Evolutionary conservation across 2,113 vertebrate genomes (phyloP).

Genomic region (Pollimyrus isidori): DNA sequence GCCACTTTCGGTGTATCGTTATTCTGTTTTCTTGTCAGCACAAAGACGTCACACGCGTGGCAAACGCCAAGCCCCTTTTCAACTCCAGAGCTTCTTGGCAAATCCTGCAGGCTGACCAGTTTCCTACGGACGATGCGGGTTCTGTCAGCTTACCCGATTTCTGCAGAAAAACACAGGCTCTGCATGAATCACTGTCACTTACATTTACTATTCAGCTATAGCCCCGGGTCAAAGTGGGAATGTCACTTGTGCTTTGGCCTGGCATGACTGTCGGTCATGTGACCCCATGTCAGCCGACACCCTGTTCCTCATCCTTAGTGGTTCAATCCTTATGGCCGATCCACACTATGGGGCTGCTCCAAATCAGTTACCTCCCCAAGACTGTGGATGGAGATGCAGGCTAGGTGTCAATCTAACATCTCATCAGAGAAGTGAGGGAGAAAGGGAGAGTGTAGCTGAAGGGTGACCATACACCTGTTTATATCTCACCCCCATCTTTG

Average conservation of each 20-base stretch:
- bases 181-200: background rate
- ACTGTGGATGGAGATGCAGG: background rate
- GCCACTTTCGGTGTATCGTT: conserved; percentile 22
- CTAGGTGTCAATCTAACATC: background rate
- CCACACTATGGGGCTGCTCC: background rate
- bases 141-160: background rate
- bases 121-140: background rate
- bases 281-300: background rate
- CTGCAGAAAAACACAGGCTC: background rate
- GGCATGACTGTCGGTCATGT: background rate
- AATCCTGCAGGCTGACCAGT: background rate
- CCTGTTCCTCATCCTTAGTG: background rate
- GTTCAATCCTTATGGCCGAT: background rate
- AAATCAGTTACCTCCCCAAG: background rate
- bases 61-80: background rate
- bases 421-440: background rate
- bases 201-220: background rate
- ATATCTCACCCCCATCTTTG: background rate
- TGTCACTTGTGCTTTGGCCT: background rate
- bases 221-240: background rate
- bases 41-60: conserved; percentile 5
- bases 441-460: background rate
- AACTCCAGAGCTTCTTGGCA: background rate
- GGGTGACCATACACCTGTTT: background rate
- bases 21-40: conserved; percentile 17